These are phyloP conservation scores for Vanessa cardui DNA, from an alignment of 2,888 invertebrate species.

Conservation along the genomic window DNA sequence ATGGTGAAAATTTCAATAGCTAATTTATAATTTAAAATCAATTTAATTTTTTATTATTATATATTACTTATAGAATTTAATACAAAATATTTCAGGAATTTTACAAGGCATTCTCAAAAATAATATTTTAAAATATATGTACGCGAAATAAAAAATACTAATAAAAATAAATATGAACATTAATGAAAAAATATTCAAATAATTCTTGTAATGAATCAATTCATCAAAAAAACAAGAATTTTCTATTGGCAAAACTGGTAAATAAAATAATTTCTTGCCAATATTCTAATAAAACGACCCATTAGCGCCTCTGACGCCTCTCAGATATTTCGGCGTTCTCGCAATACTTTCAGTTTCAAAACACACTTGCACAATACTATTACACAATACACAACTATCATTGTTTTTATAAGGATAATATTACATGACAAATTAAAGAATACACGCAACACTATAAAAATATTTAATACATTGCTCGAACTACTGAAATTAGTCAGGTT, in stretches of 20 bases:
- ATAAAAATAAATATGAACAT: too few species aligned
- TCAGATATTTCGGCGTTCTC: constrained; percentile 39
- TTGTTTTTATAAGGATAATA: constrained; percentile 26
- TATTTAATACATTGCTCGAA: not conserved
- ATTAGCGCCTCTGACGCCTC: constrained; percentile 57
- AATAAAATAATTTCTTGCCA: constrained; percentile 14
- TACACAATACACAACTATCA: constrained; percentile 23
- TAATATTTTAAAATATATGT: too few species aligned
- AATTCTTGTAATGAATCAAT: not conserved
- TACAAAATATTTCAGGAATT: too few species aligned
- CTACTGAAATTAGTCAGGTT: not conserved
- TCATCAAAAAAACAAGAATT: not conserved
- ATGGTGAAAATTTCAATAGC: too few species aligned
- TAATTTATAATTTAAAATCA: not conserved
- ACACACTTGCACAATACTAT: constrained; percentile 47
- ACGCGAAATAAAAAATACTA: too few species aligned
- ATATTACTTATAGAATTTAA: too few species aligned
- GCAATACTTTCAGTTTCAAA: constrained; percentile 56
- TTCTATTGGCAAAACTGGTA: constrained; percentile 18
- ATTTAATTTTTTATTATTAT: not conserved
- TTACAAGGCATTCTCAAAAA: too few species aligned
- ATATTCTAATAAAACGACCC: constrained; percentile 51
- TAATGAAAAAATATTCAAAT: not conserved
- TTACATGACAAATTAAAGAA: constrained; percentile 12
- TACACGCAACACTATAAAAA: not conserved